These are phyloP conservation scores for Pseudomugil tenellus DNA, from an alignment of 2,797 vertebrate species.

Conservation along the genomic window DNA sequence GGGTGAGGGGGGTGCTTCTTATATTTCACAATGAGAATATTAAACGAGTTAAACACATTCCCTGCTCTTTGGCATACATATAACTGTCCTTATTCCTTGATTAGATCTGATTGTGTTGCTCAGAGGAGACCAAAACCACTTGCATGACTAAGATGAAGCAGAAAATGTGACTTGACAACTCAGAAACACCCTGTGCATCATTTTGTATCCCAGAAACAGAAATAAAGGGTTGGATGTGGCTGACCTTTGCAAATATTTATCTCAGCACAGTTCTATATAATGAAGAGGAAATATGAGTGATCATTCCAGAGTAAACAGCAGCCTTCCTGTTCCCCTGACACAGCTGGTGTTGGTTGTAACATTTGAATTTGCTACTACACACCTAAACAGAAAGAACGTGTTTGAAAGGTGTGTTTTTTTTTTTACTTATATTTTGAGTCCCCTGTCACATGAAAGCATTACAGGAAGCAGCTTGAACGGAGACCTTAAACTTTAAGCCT, in stretches of 20 bases:
- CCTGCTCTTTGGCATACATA: neutral
- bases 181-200: slow-evolving; percentile 22
- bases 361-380: slow-evolving; percentile 11
- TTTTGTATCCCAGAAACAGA: slow-evolving; percentile 35
- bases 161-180: slow-evolving; percentile 17
- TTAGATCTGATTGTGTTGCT: slow-evolving; percentile 5
- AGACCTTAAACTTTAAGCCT: neutral
- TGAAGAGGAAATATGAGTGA: slow-evolving; percentile 57
- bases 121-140: slow-evolving; percentile 8
- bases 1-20: too few relatives aligned
- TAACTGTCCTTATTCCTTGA: slow-evolving; percentile 1
- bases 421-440: too few relatives aligned
- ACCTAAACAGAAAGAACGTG: neutral
- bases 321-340: slow-evolving; percentile 49
- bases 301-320: slow-evolving; percentile 65
- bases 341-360: slow-evolving; percentile 10
- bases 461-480: neutral
- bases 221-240: slow-evolving; percentile 34
- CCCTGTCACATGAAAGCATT: neutral
- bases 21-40: slow-evolving; percentile 5
- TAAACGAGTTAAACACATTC: neutral
- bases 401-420: slow-evolving; percentile 4
- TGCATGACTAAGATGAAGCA: neutral
- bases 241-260: slow-evolving; percentile 68
- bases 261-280: slow-evolving; percentile 45